These are phyloP conservation scores for Saxidomus purpurata DNA, from an alignment of 1,140 invertebrate genomes.

Conservation along the genomic window DNA sequence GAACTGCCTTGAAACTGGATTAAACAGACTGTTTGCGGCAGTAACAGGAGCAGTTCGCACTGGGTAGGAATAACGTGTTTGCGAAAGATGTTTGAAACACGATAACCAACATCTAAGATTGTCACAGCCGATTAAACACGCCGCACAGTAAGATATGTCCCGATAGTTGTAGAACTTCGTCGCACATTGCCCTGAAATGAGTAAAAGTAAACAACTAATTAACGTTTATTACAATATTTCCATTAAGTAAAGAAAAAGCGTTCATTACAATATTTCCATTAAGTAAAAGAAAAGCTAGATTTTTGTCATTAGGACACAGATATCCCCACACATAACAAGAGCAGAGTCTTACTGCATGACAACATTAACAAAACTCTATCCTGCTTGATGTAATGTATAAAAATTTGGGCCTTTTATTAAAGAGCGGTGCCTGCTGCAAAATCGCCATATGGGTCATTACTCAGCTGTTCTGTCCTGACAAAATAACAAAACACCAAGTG, in stretches of 20 bases:
- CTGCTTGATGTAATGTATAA: too few species aligned
- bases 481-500: too few species aligned
- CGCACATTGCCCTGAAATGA: not conserved
- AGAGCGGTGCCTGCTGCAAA: too few species aligned
- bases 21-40: not conserved
- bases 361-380: too few species aligned
- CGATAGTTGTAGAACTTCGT: too few species aligned
- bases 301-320: too few species aligned
- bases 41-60: not conserved
- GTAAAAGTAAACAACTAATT: not conserved
- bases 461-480: too few species aligned
- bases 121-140: not conserved
- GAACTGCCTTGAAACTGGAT: not conserved
- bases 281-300: not conserved
- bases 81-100: not conserved
- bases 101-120: not conserved
- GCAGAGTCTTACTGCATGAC: too few species aligned
- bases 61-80: not conserved
- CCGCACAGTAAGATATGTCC: not conserved
- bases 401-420: too few species aligned
- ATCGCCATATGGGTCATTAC: too few species aligned
- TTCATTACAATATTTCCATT: not conserved
- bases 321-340: too few species aligned
- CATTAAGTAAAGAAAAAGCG: not conserved
- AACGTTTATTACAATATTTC: not conserved